Evolutionary conservation across 2,113 vertebrate genomes (phyloP).

Genomic region (Zingel zingel): DNA sequence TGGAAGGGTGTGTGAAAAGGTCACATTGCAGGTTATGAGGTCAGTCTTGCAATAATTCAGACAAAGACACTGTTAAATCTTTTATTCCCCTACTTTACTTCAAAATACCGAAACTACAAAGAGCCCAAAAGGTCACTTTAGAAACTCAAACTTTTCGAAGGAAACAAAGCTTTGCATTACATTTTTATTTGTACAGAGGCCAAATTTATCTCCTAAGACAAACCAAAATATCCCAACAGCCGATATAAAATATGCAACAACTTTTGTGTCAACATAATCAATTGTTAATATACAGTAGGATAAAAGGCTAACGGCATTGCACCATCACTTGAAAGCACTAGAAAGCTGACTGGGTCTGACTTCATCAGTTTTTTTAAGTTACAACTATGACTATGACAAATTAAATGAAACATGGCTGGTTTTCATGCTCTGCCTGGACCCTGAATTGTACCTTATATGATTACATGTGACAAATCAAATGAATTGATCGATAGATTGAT

Average conservation of each 20-base stretch:
- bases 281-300: slow-evolving; percentile 40
- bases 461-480: too few species aligned
- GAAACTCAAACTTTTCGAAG: slow-evolving; percentile 33
- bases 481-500: too few species aligned
- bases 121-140: slow-evolving; percentile 8
- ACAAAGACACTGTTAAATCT: slow-evolving; percentile 36
- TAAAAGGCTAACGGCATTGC: slow-evolving; percentile 29
- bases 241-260: slow-evolving; percentile 33
- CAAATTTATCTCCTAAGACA: slow-evolving; percentile 7
- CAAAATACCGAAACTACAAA: slow-evolving; percentile 47
- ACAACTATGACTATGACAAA: slow-evolving; percentile 41
- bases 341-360: slow-evolving; percentile 24
- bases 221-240: slow-evolving; percentile 41
- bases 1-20: slow-evolving; percentile 15
- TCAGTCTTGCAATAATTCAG: slow-evolving; percentile 17
- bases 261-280: slow-evolving; percentile 38
- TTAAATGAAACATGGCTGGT: slow-evolving; percentile 61
- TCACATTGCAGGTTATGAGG: not conserved
- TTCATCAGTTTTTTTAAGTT: slow-evolving; percentile 33
- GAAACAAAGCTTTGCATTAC: slow-evolving; percentile 15
- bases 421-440: slow-evolving; percentile 30
- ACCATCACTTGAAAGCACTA: slow-evolving; percentile 45
- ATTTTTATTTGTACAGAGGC: slow-evolving; percentile 38
- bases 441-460: too few species aligned
- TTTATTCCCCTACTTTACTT: slow-evolving; percentile 66